Conservation (phyloP, 1,140 invertebrate genomes). For the Drosophila triauraria region DNA sequence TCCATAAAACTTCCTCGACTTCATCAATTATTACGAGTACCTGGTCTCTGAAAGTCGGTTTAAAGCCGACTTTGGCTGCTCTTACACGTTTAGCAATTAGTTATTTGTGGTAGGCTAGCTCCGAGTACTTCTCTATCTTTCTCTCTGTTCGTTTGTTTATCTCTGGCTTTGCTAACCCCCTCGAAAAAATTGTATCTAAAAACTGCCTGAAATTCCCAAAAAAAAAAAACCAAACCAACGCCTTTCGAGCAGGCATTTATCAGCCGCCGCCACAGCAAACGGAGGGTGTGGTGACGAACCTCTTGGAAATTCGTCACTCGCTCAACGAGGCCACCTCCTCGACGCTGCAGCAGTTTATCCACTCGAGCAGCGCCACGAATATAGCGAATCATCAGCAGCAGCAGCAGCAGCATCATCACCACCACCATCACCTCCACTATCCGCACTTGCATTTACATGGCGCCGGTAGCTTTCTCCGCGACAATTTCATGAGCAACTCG, state of each 20-base stretch:
- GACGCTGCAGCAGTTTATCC: conserved; percentile 74
- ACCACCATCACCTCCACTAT: conserved; percentile 69
- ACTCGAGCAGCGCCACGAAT: conserved; percentile 70
- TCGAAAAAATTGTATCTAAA: conserved; percentile 29
- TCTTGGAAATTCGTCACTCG: conserved; percentile 78
- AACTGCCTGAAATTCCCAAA: conserved; percentile 11
- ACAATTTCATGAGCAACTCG: conserved; percentile 82
- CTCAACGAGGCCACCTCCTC: conserved; percentile 79
- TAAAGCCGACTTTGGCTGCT: not conserved
- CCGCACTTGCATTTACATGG: conserved; percentile 81
- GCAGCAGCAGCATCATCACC: conserved; percentile 49
- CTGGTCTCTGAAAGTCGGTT: not conserved
- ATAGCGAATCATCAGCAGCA: conserved; percentile 45
- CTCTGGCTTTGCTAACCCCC: conserved; percentile 49
- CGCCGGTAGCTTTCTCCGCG: conserved; percentile 75
- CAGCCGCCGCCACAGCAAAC: conserved; percentile 56
- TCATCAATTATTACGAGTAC: conserved; percentile 7
- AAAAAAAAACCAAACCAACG: not conserved
- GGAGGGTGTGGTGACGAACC: conserved; percentile 75
- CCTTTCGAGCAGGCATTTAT: conserved; percentile 69
- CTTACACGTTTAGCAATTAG: conserved; percentile 9
- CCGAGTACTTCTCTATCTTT: conserved; percentile 30
- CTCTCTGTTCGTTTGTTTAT: conserved; percentile 45
- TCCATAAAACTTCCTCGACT: too few relatives aligned
- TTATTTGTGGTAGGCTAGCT: conserved; percentile 41